Base-by-base conservation (phyloP, 1,140 invertebrate genomes). In the Scaptomyza montana region DNA sequence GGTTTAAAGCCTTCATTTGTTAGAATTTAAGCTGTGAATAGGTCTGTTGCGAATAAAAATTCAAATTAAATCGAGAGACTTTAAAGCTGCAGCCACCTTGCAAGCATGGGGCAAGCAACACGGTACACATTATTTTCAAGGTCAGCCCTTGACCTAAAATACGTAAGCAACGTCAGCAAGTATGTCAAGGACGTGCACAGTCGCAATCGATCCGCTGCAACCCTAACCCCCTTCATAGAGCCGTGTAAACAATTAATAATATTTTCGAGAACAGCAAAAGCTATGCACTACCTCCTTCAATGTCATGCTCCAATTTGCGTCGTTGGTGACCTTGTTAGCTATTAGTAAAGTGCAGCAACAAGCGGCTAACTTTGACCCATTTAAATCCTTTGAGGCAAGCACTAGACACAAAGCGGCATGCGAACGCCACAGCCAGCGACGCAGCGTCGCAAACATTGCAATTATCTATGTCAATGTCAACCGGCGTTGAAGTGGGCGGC, bases 341-440 rank as follows among this genome's bases (percentile, higher is more conserved):
- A 69, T 82, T 77, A 84, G 39, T 61, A 70, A 74, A 80, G 78
- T 85, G 81, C 81, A 66, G 62, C 47, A 89, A 89, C 84, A 89
- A 89, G 84, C 84, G 36, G 84, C 77, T 89, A 85, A 89, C 84
- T 84, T 89, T 89, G 84, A 89, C 84, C 84, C 61, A 89, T 89
- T 89, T 89, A 89, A 80, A 89, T 89, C 84, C 84, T 87, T 89
- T 84, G 85, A 78, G 78, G 82, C 78, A 74, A 78, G 59, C 82
- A 87, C 61, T 87, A 87, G 82, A 84, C 69, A 36, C 73, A 51
- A 45, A 41, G 47, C 12, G 51, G 13, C 46, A 47, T 47, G 53
- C 61, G 53, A 49, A 30, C 60, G 36, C 36, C 2, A 33, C 21
- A 25, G 16, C 19, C 51, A 62, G 55, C 67, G 51, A 12, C 56